Conservation (phyloP, 1,140 invertebrate species). For the Drosophila pruinosa region DNA sequence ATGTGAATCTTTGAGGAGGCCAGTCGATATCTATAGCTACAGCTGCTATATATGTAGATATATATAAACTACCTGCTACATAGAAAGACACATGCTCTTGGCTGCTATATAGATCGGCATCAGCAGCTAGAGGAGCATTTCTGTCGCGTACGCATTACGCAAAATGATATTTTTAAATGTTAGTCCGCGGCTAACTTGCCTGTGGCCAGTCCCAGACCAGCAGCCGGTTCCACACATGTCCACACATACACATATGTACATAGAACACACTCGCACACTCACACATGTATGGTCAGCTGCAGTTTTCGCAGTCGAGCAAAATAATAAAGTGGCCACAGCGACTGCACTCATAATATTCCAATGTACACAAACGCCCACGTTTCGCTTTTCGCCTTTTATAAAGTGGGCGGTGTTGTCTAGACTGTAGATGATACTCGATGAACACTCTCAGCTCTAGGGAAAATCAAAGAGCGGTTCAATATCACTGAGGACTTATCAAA, state of each 20-base stretch:
- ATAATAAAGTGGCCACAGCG: background rate
- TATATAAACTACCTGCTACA: slow-evolving; percentile 3
- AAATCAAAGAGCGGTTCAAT: too few relatives aligned
- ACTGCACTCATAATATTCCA: slow-evolving; percentile 7
- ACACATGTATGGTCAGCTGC: slow-evolving; percentile 17
- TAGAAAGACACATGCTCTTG: background rate
- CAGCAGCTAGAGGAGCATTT: slow-evolving; percentile 26
- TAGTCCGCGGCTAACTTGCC: slow-evolving; percentile 59
- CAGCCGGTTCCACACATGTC: slow-evolving; percentile 26
- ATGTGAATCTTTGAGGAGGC: slow-evolving; percentile 66
- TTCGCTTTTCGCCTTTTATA: slow-evolving; percentile 2
- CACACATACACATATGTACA: slow-evolving; percentile 3
- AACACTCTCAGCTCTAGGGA: too few relatives aligned
- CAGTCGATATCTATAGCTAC: slow-evolving; percentile 27
- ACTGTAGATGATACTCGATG: too few relatives aligned
- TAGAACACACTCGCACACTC: background rate
- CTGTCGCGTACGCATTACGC: slow-evolving; percentile 70
- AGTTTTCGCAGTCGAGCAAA: slow-evolving; percentile 9
- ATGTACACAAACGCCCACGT: slow-evolving; percentile 33
- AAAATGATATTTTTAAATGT: slow-evolving; percentile 81
- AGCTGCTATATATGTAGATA: background rate
- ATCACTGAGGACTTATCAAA: slow-evolving; percentile 8
- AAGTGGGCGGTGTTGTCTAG: slow-evolving; percentile 1
- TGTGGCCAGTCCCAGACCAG: slow-evolving; percentile 56
- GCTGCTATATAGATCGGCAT: background rate